Evolutionary conservation across 2,113 vertebrate species (phyloP).

Genomic region (Clarias gariepinus): DNA sequence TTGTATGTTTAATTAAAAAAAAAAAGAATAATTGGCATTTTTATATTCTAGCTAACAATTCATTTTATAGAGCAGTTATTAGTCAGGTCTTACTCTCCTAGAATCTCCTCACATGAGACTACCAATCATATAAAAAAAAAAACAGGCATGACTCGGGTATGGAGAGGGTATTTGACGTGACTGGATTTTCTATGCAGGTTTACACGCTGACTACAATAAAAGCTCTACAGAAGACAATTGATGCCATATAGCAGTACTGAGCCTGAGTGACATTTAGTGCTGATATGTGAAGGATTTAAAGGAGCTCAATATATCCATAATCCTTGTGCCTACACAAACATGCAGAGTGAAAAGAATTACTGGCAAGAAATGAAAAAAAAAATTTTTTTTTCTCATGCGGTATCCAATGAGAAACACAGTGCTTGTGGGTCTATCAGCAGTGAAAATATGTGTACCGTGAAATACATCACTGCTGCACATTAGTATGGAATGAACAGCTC

Average conservation of each 20-base stretch:
- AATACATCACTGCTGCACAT: slow-evolving; percentile 25
- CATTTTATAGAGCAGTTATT: background rate
- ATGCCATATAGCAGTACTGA: background rate
- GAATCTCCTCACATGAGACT: background rate
- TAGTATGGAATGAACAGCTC: slow-evolving; percentile 23
- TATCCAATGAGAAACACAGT: slow-evolving; percentile 23
- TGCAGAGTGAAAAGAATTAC: slow-evolving; percentile 7
- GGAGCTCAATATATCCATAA: slow-evolving; percentile 31
- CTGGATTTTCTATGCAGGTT: slow-evolving; percentile 6
- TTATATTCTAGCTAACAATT: background rate
- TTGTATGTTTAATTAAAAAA: background rate
- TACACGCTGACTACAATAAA: background rate
- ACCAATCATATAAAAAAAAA: background rate
- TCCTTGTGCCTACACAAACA: slow-evolving; percentile 37
- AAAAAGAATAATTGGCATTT: background rate
- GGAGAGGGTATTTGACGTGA: background rate
- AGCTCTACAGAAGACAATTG: background rate
- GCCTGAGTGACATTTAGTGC: slow-evolving; percentile 15
- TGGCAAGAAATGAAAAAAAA: slow-evolving; percentile 18
- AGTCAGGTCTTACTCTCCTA: background rate
- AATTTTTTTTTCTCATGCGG: background rate
- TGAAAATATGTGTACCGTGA: slow-evolving; percentile 26
- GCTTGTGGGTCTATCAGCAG: slow-evolving; percentile 23
- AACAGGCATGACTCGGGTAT: background rate
- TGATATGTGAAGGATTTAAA: slow-evolving; percentile 26